Base-by-base conservation (phyloP, 2,888 invertebrate species). In the Acleris laterana region DNA sequence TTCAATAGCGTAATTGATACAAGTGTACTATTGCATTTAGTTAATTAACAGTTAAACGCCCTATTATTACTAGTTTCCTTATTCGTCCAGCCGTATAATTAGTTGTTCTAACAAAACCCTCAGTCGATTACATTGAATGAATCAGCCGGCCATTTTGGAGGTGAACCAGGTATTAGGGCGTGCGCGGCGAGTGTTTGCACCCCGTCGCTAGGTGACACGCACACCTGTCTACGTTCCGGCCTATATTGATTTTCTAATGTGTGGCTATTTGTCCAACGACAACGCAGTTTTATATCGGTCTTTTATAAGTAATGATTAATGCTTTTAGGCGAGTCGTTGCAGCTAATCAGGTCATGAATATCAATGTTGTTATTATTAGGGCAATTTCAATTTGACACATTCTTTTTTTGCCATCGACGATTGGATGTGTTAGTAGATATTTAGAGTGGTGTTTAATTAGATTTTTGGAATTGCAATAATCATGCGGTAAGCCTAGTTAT, bases 161-260 rank as follows among this genome's bases (percentile, higher is more conserved):
- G 66, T 62, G 48, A 61, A 48, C 65, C 63, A 72, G 72, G 73
- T 80, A 82, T 81, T 84, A 77, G 74, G 77, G 75, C 74, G 74
- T 69, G 67, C 68, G 69, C 70, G 63, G 72, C 68, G 69, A 53
- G 50, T 88, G 88, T 88, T 89, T 87, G 87, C 68, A 68, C 67
- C 69, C 70, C 72, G 89, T 88, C 80, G 87, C 89, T 85, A 85
- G 87, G 85, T 77, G 78, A 88, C 83, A 70, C 58, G 69, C 78
- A 70, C 88, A 87, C 83, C 83, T 85, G 87, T 75, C 70, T 70
- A 64, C 72, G 76, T 88, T 83, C 81, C 85, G 78, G 77, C 72
- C 67, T 69, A 44, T 84, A 88, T 89, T 78, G 88, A 88, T 88
- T 85, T 80, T 78, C 69, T 55, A 46, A 67, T 72, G 64, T 58